These are phyloP conservation scores for Hetaerina americana DNA, from an alignment of 1,140 invertebrate species.

Conservation along the genomic window DNA sequence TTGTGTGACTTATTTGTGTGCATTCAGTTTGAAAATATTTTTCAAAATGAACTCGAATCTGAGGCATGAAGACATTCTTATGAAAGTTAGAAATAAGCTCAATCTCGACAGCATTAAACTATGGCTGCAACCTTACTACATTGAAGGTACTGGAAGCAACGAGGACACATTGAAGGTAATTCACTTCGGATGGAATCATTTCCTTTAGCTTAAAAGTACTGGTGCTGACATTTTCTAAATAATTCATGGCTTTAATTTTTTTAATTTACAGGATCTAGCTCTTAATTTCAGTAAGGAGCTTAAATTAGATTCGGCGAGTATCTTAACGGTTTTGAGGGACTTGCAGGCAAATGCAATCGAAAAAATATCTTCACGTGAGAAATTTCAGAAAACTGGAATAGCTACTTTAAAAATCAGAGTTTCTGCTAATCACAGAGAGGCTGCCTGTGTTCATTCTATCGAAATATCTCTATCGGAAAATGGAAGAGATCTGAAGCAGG, in stretches of 20 bases:
- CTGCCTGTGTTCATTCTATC: constrained; percentile 29
- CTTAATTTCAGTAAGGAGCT: constrained; percentile 37
- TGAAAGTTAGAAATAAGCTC: constrained; percentile 46
- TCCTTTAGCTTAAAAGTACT: too few species aligned
- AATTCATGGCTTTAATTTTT: constrained; percentile 8
- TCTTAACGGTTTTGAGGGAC: constrained; percentile 38
- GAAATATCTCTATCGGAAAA: constrained; percentile 32
- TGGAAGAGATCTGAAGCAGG: constrained; percentile 39
- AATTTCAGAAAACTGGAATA: constrained; percentile 46
- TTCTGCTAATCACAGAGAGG: constrained; percentile 26
- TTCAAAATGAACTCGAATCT: constrained; percentile 25
- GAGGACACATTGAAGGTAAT: constrained; percentile 33
- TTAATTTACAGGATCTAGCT: constrained; percentile 40
- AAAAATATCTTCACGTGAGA: constrained; percentile 44
- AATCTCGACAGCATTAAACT: constrained; percentile 51
- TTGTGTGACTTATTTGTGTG: too few species aligned
- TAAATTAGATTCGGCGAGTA: constrained; percentile 32
- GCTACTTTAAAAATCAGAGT: constrained; percentile 46
- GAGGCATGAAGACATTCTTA: constrained; percentile 43
- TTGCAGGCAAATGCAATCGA: constrained; percentile 53
- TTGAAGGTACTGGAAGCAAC: constrained; percentile 29
- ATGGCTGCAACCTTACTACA: constrained; percentile 54
- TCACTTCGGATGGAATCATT: too few species aligned
- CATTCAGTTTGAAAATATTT: too few species aligned
- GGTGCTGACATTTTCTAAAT: constrained; percentile 16